A percentile compares a stretch with the other conserved stretches of the same genome.
Evolutionary conservation across 2,113 vertebrate genomes (phyloP).

Genomic region (Pterophyllum scalare): DNA sequence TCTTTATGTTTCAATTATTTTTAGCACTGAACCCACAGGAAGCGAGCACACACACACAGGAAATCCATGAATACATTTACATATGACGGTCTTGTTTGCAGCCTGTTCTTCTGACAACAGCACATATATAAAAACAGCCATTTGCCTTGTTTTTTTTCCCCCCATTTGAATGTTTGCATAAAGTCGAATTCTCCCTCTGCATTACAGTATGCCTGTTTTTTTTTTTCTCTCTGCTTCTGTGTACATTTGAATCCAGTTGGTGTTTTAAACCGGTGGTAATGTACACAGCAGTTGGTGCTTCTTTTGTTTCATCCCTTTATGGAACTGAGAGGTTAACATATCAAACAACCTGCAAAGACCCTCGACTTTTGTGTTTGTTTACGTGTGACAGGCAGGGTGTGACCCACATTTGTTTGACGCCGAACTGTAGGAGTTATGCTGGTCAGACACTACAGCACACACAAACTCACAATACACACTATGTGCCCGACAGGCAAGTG

Average conservation of each 20-base stretch:
- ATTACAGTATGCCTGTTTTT: neutral
- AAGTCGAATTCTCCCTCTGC: neutral
- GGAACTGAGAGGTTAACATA: constrained; percentile 38
- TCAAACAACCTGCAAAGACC: constrained; percentile 18
- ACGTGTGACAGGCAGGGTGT: neutral
- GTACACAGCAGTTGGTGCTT: neutral
- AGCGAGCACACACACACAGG: neutral
- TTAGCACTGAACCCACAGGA: neutral
- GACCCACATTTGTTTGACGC: constrained; percentile 30
- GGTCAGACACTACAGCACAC: constrained; percentile 35
- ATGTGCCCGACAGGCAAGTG: constrained; percentile 37
- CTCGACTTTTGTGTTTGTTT: neutral
- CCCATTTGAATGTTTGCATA: neutral
- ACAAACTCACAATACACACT: constrained; percentile 22
- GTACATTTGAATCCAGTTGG: constrained; percentile 28
- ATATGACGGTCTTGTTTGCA: neutral
- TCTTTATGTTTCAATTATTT: neutral
- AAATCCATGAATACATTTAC: neutral
- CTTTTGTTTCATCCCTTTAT: constrained; percentile 35
- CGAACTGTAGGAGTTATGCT: constrained; percentile 12
- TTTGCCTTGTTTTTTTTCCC: neutral
- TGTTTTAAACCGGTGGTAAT: constrained; percentile 28
- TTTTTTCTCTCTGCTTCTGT: neutral
- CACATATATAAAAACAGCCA: neutral
- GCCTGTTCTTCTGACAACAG: neutral